Evolutionary conservation across 2,888 invertebrate species (phyloP), one percentile per base, ranked within the genome.

Genomic region (Pyrrhosoma nymphula): DNA sequence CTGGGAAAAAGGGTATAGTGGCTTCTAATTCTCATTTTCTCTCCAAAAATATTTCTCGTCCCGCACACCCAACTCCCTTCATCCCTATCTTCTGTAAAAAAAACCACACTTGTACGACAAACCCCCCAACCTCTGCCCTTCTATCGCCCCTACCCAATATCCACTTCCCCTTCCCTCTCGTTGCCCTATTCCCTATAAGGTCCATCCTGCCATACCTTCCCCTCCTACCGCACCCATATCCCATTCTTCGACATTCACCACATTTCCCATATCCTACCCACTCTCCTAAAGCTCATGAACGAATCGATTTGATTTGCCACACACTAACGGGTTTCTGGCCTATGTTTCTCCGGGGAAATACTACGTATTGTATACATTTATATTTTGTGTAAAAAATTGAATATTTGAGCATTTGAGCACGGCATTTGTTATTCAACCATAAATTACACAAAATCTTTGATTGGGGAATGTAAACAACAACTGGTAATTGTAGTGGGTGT

Each of bases 221-320:
- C 63, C 63, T 23, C 63, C 63, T 20, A 63, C 63, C 63, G n/a
- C n/a, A n/a, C n/a, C n/a, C n/a, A n/a, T 4, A 63, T 14, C 75
- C 75, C 12, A 18, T 30, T 30, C 30, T 75, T 75, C 75, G 75
- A 75, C 75, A 75, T 20, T 30, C 75, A 75, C 75, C n/a, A 75
- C 75, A 30, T 75, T 75, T 75, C 75, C 75, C 75, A 8, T 30
- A 75, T 16, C 30, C 30, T 30, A n/a, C 4, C 75, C 75, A 75
- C 30, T 75, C 30, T 30, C 75, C 75, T 16, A 12, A 30, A 75
- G 75, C 75, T 10, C 75, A 75, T 75, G n/a, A 75, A 75, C n/a
- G 75, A 75, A 75, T 75, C 75, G 75, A 75, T 75, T 75, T 75
- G 75, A 75, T 75, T 75, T 30, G 30, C 75, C 75, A 75, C n/a